Conservation (phyloP, 2,113 vertebrate species). For the Aegithalos caudatus region DNA sequence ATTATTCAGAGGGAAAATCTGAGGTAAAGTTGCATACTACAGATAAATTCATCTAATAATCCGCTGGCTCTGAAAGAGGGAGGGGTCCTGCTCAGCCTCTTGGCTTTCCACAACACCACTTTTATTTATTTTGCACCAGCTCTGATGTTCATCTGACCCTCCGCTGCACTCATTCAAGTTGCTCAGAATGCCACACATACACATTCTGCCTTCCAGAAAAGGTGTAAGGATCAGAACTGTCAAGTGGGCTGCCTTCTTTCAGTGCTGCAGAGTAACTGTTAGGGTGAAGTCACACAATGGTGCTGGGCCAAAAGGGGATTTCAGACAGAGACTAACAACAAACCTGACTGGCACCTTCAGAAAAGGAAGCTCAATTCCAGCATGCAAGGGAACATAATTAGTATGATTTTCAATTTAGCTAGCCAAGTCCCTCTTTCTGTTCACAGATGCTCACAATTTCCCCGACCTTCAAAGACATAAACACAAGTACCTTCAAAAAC, state of each 20-base stretch:
- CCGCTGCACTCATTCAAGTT: background rate
- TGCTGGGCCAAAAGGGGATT: background rate
- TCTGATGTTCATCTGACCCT: background rate
- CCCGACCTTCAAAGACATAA: background rate
- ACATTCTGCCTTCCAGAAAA: background rate
- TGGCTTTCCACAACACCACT: background rate
- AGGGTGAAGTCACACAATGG: accelerated
- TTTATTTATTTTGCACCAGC: background rate
- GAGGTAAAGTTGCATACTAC: background rate
- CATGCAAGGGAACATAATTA: background rate
- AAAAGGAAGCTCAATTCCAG: background rate
- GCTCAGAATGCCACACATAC: background rate
- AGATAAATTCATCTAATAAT: background rate
- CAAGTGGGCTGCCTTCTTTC: background rate
- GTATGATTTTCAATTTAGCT: background rate
- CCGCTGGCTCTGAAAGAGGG: background rate
- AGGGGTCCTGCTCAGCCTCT: background rate
- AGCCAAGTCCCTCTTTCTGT: background rate
- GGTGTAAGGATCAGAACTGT: accelerated
- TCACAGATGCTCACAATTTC: background rate
- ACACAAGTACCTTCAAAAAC: background rate
- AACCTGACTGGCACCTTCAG: background rate
- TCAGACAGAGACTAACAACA: background rate
- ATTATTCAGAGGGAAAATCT: background rate
- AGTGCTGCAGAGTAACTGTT: background rate